Percentiles rank a stretch among this genome's conserved stretches.
Conservation (phyloP, 2,888 invertebrate species). For the Ennomos erosarius region DNA sequence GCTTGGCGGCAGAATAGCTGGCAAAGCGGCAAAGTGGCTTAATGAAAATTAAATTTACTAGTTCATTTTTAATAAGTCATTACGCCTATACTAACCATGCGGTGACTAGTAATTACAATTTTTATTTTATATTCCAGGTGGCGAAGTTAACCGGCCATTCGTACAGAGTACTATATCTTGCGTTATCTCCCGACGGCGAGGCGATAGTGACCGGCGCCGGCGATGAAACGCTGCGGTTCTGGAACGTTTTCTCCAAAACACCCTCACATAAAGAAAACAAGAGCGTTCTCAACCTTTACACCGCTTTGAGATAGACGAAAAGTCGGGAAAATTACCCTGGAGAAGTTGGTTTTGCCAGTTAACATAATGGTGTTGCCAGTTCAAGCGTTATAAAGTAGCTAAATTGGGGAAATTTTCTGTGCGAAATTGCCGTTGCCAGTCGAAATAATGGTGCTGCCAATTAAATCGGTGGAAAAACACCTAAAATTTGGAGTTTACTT, state of each 20-base stretch:
- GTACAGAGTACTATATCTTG: conserved; percentile 97
- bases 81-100: too few species aligned
- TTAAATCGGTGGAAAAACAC: too few species aligned
- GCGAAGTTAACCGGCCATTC: conserved; percentile 99
- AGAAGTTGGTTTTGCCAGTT: conserved; percentile 17
- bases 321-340: conserved; percentile 5
- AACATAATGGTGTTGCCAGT: not conserved
- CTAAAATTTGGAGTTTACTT: too few species aligned
- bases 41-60: too few species aligned
- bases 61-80: too few species aligned
- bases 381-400: too few species aligned
- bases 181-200: conserved; percentile 98
- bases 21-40: too few species aligned
- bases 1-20: too few species aligned
- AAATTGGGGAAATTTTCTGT: conserved; percentile 6
- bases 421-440: conserved; percentile 17
- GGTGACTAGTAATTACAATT: too few species aligned
- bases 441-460: not conserved
- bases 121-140: conserved; percentile 85
- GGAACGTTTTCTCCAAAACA: conserved; percentile 99
- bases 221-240: conserved; percentile 98
- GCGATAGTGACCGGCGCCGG: conserved; percentile 99
- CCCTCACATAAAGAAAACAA: conserved; percentile 97
- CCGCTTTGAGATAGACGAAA: conserved; percentile 86
- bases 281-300: conserved; percentile 96